These are phyloP conservation scores for Phalangium opilio DNA, from an alignment of 2,888 invertebrate genomes.

Conservation along the genomic window DNA sequence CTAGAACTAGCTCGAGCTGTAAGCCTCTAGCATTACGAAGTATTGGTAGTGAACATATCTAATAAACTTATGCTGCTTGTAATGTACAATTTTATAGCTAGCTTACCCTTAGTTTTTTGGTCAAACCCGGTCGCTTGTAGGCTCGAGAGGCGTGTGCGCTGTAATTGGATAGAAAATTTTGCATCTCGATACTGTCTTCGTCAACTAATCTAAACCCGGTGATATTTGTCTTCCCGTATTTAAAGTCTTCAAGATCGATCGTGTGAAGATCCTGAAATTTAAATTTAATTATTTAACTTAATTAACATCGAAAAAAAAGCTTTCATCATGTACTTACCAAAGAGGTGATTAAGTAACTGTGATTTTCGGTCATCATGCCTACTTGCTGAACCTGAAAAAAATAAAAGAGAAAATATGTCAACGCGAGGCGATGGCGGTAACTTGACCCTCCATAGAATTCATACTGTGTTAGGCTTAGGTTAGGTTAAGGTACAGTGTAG, in stretches of 20 bases:
- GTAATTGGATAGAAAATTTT: not conserved
- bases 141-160: too few species aligned
- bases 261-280: constrained; percentile 63
- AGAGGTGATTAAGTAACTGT: constrained; percentile 82
- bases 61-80: too few species aligned
- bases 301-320: too few species aligned
- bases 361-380: constrained; percentile 92
- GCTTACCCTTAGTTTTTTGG: too few species aligned
- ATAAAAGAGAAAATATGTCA: not conserved
- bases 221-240: constrained; percentile 87
- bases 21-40: too few species aligned
- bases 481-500: too few species aligned
- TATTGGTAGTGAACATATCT: too few species aligned
- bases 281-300: too few species aligned
- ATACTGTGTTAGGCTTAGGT: too few species aligned
- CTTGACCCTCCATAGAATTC: not conserved
- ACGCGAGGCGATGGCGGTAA: not conserved
- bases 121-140: too few species aligned
- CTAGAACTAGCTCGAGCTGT: too few species aligned
- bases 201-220: constrained; percentile 82
- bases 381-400: constrained; percentile 65
- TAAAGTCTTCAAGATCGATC: constrained; percentile 80
- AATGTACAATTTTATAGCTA: too few species aligned
- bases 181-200: constrained; percentile 50
- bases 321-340: constrained; percentile 57